phyloP scores from a whole-genome alignment of 2,797 vertebrate genomes.

The Danio tinwini region DNA sequence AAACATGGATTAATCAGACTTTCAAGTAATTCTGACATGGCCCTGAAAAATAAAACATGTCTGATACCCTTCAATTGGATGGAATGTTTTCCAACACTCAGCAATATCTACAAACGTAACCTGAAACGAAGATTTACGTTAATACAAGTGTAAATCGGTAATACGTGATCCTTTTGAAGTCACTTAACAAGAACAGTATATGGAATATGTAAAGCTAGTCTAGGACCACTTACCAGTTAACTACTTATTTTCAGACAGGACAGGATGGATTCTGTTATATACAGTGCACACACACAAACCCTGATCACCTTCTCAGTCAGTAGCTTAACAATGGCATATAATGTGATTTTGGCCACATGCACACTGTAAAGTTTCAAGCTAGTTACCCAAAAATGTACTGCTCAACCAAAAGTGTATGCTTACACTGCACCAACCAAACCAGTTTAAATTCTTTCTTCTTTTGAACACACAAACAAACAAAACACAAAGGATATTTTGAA shows the following conservation, averaged over 20 bases:
- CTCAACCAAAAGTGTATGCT: too few relatives aligned
- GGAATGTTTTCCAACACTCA: background rate
- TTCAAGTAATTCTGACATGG: background rate
- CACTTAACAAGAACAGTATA: background rate
- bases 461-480: too few relatives aligned
- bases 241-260: background rate
- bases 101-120: background rate
- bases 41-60: background rate
- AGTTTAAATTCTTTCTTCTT: too few relatives aligned
- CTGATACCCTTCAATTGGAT: background rate
- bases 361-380: too few relatives aligned
- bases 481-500: too few relatives aligned
- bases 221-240: constrained; percentile 21
- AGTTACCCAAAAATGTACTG: too few relatives aligned
- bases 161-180: background rate
- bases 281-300: background rate
- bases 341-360: background rate
- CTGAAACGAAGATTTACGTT: background rate
- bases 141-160: background rate
- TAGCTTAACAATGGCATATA: background rate
- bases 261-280: background rate
- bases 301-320: constrained; percentile 14
- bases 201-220: background rate
- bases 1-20: background rate
- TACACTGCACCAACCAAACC: too few relatives aligned